These are phyloP conservation scores for Notothenia rossii DNA, from an alignment of 2,113 vertebrate species.

Conservation along the genomic window DNA sequence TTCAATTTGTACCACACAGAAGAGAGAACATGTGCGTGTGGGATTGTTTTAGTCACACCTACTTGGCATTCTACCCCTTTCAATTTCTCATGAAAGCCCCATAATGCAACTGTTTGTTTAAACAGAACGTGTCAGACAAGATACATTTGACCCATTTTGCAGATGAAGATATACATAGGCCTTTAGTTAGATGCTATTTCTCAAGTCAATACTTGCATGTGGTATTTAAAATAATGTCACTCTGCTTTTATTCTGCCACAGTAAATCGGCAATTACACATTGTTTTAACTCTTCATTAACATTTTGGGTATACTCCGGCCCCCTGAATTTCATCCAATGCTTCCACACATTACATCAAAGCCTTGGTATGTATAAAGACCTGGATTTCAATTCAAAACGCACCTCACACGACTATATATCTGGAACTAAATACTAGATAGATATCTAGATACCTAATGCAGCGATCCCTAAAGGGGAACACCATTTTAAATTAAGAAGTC, in stretches of 20 bases:
- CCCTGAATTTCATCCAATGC: neutral
- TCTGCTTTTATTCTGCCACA: slow-evolving; percentile 2
- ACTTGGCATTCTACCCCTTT: neutral
- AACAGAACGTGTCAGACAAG: slow-evolving; percentile 7
- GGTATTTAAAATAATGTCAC: slow-evolving; percentile 19
- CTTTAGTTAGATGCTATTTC: neutral
- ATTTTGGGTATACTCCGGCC: neutral
- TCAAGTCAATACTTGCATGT: neutral
- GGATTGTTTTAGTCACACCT: neutral
- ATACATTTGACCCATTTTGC: neutral
- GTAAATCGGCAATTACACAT: slow-evolving; percentile 3
- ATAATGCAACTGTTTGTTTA: neutral
- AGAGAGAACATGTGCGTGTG: neutral
- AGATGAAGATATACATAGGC: neutral
- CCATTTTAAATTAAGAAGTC: too few species aligned
- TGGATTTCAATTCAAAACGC: neutral
- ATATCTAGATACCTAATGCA: neutral
- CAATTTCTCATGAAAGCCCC: neutral
- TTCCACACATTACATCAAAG: neutral
- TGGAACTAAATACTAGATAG: slow-evolving; percentile 12
- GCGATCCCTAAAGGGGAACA: neutral
- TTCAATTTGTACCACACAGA: slow-evolving; percentile 15
- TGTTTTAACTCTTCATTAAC: slow-evolving; percentile 2
- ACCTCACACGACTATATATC: neutral
- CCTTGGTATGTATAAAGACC: neutral